Evolutionary conservation across 2,113 vertebrate genomes (phyloP).

Genomic region (Gymnarchus niloticus): DNA sequence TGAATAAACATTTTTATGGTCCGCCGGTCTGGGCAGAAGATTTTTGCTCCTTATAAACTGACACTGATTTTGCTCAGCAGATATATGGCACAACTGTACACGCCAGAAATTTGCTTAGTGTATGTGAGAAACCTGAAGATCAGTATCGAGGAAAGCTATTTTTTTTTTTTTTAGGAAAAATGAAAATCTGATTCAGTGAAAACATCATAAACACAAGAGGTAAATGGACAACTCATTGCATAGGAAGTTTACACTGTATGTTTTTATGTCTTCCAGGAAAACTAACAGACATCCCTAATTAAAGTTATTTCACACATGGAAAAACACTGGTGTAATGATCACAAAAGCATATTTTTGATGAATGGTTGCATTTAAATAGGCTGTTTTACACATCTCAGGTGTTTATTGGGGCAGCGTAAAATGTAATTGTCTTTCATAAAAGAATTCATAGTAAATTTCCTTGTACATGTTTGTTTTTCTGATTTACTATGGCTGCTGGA

Average conservation of each 20-base stretch:
- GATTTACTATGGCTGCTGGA: neutral
- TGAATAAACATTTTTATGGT: neutral
- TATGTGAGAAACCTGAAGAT: neutral
- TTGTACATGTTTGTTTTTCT: neutral
- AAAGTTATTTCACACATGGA: constrained; percentile 13
- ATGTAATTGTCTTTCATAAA: constrained; percentile 9
- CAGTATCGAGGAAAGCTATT: neutral
- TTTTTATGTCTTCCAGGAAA: neutral
- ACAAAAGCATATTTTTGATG: constrained; percentile 12
- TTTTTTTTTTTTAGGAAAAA: neutral
- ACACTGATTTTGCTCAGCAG: neutral
- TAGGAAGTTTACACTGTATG: neutral
- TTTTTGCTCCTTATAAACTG: neutral
- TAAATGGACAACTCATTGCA: neutral
- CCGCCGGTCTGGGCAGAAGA: neutral
- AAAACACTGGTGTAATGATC: neutral
- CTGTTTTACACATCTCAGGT: constrained; percentile 5
- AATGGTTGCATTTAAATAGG: constrained; percentile 7
- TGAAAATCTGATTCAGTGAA: neutral
- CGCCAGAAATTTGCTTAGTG: neutral
- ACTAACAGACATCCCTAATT: constrained; percentile 3
- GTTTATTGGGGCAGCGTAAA: neutral
- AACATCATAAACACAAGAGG: neutral
- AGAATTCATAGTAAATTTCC: neutral
- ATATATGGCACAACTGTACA: neutral